Evolutionary conservation across 2,888 invertebrate genomes (phyloP), one percentile per base, ranked within the genome.

Genomic region (Trilocha varians): DNA sequence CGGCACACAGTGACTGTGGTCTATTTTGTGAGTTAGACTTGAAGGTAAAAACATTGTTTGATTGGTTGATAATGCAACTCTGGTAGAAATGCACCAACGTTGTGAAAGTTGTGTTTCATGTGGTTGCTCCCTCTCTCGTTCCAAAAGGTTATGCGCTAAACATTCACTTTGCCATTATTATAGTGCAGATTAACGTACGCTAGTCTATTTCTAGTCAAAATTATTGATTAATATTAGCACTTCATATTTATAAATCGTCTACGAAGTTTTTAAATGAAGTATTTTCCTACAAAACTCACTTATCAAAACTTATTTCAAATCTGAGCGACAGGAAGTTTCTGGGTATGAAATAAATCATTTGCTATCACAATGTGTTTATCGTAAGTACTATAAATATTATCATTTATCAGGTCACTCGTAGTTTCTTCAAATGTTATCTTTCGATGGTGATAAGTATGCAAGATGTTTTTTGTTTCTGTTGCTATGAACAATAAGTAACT

Each of bases 31-130:
- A 51, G 49, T 45, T 48, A 52, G 57, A 45, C 48, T 50, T 39
- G 46, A 48, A 45, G 47, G 47, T 38, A 48, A 52, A 56, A 52
- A 55, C 57, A 53, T 52, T 46, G 55, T 51, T 52, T 47, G 52
- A 67, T 71, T 68, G 65, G 65, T 49, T 40, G 49, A 49, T 47
- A 48, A 55, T 49, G 52, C 59, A 55, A 57, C 52, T 36, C 34
- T n/a, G 11, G 38, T 59, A 49, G 50, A 61, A 56, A 54, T 46
- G 57, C 65, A 62, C 59, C 57, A 55, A 58, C 55, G 51, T 57
- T 65, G 80, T 73, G 82, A 83, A 83, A 82, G 83, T 80, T 72
- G 72, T 70, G 67, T 76, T 70, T 70, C 65, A 67, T 58, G 48
- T 48, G 50, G 50, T 48, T 48, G 32, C 54, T 57, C 64, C 63